phyloP scores from a whole-genome alignment of 2,797 vertebrate species.

The Catostomus latipinnis region DNA sequence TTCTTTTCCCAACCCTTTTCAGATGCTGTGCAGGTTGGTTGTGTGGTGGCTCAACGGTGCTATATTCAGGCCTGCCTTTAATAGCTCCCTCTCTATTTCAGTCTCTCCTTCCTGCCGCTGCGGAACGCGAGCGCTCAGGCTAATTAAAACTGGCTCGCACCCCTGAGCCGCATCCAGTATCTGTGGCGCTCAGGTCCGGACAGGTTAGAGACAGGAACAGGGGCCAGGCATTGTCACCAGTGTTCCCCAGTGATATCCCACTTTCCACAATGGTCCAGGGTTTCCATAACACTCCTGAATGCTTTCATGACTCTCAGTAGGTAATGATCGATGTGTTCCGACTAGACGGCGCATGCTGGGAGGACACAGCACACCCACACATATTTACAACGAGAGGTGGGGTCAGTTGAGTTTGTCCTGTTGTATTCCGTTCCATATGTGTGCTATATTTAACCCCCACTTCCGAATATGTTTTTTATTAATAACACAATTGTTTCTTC shows the following conservation, averaged over 20 bases:
- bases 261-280: slow-evolving; percentile 40
- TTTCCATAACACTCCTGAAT: slow-evolving; percentile 44
- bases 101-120: slow-evolving; percentile 46
- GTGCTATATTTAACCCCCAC: slow-evolving; percentile 46
- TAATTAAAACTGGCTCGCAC: slow-evolving; percentile 48
- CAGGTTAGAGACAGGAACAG: slow-evolving; percentile 34
- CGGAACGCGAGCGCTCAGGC: slow-evolving; percentile 20
- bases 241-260: slow-evolving; percentile 32
- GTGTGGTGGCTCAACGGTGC: slow-evolving; percentile 18
- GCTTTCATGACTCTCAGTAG: slow-evolving; percentile 29
- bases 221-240: slow-evolving; percentile 41
- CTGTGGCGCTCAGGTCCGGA: slow-evolving; percentile 28
- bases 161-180: slow-evolving; percentile 19
- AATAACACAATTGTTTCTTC: slow-evolving; percentile 50
- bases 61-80: slow-evolving; percentile 45
- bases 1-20: slow-evolving; percentile 30
- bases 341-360: slow-evolving; percentile 34
- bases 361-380: neutral
- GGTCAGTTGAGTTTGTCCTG: slow-evolving; percentile 43
- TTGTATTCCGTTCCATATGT: slow-evolving; percentile 30
- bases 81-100: slow-evolving; percentile 55
- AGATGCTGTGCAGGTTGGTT: slow-evolving; percentile 26
- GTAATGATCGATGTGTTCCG: slow-evolving; percentile 36
- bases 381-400: slow-evolving; percentile 5
- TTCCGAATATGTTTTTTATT: slow-evolving; percentile 35